Evolutionary conservation across 2,888 invertebrate species (phyloP), one percentile per base, ranked within the genome.

Genomic region (Drosophila mettleri): DNA sequence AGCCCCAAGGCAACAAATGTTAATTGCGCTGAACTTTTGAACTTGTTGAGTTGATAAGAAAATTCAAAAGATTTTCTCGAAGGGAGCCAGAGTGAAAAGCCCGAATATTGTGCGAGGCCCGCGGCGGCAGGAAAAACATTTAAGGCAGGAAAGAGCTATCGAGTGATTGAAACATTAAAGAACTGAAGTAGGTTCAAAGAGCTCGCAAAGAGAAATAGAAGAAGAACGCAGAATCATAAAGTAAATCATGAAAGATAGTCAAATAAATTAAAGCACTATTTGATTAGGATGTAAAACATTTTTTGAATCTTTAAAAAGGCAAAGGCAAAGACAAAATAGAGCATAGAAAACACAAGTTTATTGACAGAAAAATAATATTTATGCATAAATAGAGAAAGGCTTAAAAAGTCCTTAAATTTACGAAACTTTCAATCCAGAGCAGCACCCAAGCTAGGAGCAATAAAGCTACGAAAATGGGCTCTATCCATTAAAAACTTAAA

Each of bases 21-120:
- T 75, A 74, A 74, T 67, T 75, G 67, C 71, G 22, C 12, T 39
- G 46, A 75, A 70, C 75, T 74, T 74, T 74, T 74, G 75, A 75
- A 74, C 71, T 67, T 24, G 31, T 46, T 48, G 39, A 61, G 61
- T 48, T 74, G 70, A 29, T 36, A 36, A 27, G 57, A 46, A 64
- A 58, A 64, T 46, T 61, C 16, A 29, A 61, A 46, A 48, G 45
- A 53, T 22, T 20, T 27, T 24, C 10, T 14, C 39, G 4, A 9
- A 22, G 36, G 14, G 36, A 20, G 7, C 45, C 14, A 27, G 22
- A 31, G 38, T 63, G 20, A 60, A 39, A 20, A 10, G 18, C 63
- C 48, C 29, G 62, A 49, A 49, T 54, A 55, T 46, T 59, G 41
- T 48, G 72, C 59, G 22, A 49, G 57, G 66, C 86, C 84, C 38